A percentile compares a stretch with the other conserved stretches of the same genome.
phyloP scores from a whole-genome alignment of 1,140 invertebrate genomes.

The Drosophila simulans region DNA sequence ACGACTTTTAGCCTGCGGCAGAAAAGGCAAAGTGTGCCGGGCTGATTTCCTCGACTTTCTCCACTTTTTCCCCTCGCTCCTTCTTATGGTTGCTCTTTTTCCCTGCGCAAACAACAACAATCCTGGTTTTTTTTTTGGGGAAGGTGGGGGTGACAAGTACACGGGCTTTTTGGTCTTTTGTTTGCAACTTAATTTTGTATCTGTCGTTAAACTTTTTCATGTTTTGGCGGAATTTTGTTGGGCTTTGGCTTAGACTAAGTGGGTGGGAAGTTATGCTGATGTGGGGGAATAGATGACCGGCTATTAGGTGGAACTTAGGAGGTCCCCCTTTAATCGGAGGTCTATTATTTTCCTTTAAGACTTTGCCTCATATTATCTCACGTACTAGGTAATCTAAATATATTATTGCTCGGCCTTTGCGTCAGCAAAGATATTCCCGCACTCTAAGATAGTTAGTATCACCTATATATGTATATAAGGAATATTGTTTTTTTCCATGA shows the following conservation, averaged over 20 bases:
- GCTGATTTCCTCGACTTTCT: slow-evolving; percentile 31
- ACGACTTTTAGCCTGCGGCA: slow-evolving; percentile 60
- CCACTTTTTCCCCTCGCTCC: slow-evolving; percentile 2
- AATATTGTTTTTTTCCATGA: no score
- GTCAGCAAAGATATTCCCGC: background rate
- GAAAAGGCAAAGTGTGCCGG: slow-evolving; percentile 48
- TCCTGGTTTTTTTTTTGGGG: slow-evolving; percentile 21
- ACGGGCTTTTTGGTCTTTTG: slow-evolving; percentile 58
- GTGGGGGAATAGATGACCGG: background rate
- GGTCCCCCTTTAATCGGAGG: background rate
- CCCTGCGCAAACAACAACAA: slow-evolving; percentile 16
- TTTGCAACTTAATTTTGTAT: slow-evolving; percentile 81
- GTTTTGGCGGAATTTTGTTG: slow-evolving; percentile 10
- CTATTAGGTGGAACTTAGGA: slow-evolving; percentile 12
- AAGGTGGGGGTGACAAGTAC: slow-evolving; percentile 27
- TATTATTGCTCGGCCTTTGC: background rate
- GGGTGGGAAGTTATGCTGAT: background rate
- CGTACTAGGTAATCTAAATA: background rate
- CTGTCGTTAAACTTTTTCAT: slow-evolving; percentile 72
- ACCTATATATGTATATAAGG: no score
- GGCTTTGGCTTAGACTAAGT: slow-evolving; percentile 13
- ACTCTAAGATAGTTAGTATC: background rate
- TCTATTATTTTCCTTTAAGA: background rate
- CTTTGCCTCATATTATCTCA: background rate
- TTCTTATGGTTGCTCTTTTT: slow-evolving; percentile 49